phyloP scores from a whole-genome alignment of 2,888 invertebrate species.

The Lepidochrysops patricia region DNA sequence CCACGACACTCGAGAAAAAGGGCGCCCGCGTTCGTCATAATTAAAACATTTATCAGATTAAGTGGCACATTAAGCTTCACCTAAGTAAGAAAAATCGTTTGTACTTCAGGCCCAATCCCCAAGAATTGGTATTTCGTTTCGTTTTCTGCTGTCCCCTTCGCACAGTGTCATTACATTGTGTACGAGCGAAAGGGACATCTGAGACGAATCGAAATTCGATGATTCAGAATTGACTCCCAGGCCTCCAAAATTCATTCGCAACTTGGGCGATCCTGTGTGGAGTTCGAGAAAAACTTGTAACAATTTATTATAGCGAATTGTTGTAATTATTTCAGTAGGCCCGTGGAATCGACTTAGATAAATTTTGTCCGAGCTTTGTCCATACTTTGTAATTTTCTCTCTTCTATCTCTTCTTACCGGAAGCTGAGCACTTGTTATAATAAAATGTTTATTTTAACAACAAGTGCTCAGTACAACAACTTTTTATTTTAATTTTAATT shows the following conservation, averaged over 20 bases:
- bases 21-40: neutral
- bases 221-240: too few species aligned
- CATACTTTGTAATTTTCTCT: neutral
- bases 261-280: neutral
- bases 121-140: too few species aligned
- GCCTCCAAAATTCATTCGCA: neutral
- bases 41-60: slow-evolving; percentile 3
- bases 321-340: neutral
- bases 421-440: too few species aligned
- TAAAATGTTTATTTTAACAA: too few species aligned
- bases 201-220: too few species aligned
- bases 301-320: neutral
- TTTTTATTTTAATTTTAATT: too few species aligned
- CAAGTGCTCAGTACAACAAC: too few species aligned
- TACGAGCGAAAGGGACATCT: too few species aligned
- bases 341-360: neutral
- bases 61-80: neutral
- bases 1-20: neutral
- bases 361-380: neutral
- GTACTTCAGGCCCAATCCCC: neutral
- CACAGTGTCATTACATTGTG: too few species aligned
- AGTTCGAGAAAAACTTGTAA: neutral
- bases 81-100: neutral
- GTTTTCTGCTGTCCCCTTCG: too few species aligned
- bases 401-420: too few species aligned